Evolutionary conservation across 1,140 invertebrate species (phyloP), one percentile per base, ranked within the genome.

Genomic region (Drosophila kurseongensis): DNA sequence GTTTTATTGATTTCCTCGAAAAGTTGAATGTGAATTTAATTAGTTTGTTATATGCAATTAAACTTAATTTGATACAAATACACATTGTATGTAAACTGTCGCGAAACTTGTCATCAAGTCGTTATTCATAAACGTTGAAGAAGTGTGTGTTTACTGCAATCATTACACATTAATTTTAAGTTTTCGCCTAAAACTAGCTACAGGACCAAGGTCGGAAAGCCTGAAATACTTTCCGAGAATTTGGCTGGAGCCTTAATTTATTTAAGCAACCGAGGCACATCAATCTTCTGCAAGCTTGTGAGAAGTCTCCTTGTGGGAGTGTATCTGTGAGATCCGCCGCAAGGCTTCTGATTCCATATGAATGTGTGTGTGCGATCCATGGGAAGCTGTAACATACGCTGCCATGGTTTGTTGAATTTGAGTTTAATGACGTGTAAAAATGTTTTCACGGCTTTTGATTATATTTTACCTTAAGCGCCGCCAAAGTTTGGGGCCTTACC

Each of bases 341-440:
- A 29, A 54, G 73, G 32, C 62, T 60, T 75, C 54, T 57, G 32
- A 44, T 48, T 57, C 32, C 59, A 45, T 45, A 35, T 80, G 27
- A 57, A 16, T 47, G 41, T 65, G 50, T 48, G 18, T 58, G 35
- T 50, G 44, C 40, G 35, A 66, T 69, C 45, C 75, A 56, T 72
- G 75, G 63, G 60, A 62, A 88, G 80, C 76, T 80, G 84, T 90
- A 75, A 89, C 62, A 80, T 89, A 75, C 80, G 77, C 63, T 78
- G 85, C 77, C 66, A 89, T 84, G 84, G 84, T 90, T 89, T 75
- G 84, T 79, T 89, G 84, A 89, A 90, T 90, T 84, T 90, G 85
- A 80, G 85, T 89, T 89, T 89, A 89, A 89, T 89, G 84, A 90
- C 84, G 85, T 89, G 84, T 89, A 89, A 89, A 89, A 89, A 89